Evolutionary conservation across 1,140 invertebrate genomes (phyloP).

Genomic region (Drosophila insularis): DNA sequence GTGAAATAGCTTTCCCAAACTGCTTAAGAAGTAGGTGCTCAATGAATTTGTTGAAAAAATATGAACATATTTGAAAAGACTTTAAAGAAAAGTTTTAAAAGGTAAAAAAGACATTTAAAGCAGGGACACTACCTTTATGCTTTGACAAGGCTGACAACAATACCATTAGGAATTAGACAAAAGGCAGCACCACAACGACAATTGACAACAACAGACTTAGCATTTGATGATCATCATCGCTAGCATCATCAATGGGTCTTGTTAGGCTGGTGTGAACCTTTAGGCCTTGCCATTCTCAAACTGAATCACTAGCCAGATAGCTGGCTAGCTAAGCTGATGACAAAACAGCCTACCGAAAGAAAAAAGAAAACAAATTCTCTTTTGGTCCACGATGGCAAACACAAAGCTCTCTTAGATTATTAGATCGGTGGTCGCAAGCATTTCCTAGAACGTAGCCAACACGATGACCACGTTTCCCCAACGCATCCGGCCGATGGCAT

Average conservation of each 20-base stretch:
- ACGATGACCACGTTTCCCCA: slow-evolving; percentile 68
- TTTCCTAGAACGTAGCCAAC: slow-evolving; percentile 64
- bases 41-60: slow-evolving; percentile 75
- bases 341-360: slow-evolving; percentile 30
- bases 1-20: slow-evolving; percentile 68
- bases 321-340: slow-evolving; percentile 56
- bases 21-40: slow-evolving; percentile 20
- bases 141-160: slow-evolving; percentile 75
- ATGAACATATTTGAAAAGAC: slow-evolving; percentile 67
- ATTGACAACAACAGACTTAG: slow-evolving; percentile 52
- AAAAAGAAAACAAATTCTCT: slow-evolving; percentile 12
- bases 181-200: slow-evolving; percentile 44
- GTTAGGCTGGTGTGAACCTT: slow-evolving; percentile 67
- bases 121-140: slow-evolving; percentile 57
- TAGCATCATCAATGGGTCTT: slow-evolving; percentile 20
- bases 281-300: slow-evolving; percentile 49
- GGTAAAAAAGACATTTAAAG: slow-evolving; percentile 50
- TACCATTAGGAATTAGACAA: slow-evolving; percentile 69
- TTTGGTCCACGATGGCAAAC: slow-evolving; percentile 11
- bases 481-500: slow-evolving; percentile 62
- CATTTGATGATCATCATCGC: slow-evolving; percentile 42
- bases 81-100: slow-evolving; percentile 45
- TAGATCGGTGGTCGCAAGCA: slow-evolving; percentile 50
- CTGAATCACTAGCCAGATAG: slow-evolving; percentile 55
- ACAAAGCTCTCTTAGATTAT: slow-evolving; percentile 55